Evolutionary conservation across 2,113 vertebrate genomes (phyloP).

Genomic region (Apeltes quadracus): DNA sequence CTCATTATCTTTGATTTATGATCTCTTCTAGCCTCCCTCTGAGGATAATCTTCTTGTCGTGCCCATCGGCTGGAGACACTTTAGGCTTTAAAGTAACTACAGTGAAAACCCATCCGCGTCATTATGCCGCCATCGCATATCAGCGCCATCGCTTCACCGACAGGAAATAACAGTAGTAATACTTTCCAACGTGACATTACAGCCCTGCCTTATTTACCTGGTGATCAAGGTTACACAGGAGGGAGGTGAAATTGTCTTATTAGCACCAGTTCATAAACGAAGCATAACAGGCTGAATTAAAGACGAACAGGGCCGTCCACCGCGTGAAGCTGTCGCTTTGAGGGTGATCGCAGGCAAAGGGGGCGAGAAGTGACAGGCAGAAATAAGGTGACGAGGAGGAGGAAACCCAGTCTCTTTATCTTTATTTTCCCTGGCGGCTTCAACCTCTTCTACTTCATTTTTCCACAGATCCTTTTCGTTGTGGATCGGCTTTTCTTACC

Average conservation of each 20-base stretch:
- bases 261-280: background rate
- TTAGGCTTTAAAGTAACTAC: too few species aligned
- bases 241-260: background rate
- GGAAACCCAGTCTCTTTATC: slow-evolving; percentile 71
- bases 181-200: background rate
- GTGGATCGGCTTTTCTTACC: slow-evolving; percentile 37
- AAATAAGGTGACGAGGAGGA: slow-evolving; percentile 50
- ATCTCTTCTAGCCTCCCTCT: background rate
- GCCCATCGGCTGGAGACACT: too few species aligned
- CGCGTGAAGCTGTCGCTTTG: too few species aligned
- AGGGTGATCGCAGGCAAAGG: too few species aligned
- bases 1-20: background rate
- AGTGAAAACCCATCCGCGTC: background rate
- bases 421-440: slow-evolving; percentile 55
- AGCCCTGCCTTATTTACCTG: background rate
- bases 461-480: slow-evolving; percentile 39
- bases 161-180: background rate
- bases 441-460: slow-evolving; percentile 1
- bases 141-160: too few species aligned
- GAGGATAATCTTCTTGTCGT: background rate
- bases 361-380: slow-evolving; percentile 51
- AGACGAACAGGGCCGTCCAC: background rate
- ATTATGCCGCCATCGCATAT: background rate
- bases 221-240: background rate
- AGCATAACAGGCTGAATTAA: slow-evolving; percentile 3